Percentiles rank a stretch among this genome's conserved stretches.
phyloP scores from a whole-genome alignment of 1,140 invertebrate species.

The silkworm (Bombyx mori) region DNA sequence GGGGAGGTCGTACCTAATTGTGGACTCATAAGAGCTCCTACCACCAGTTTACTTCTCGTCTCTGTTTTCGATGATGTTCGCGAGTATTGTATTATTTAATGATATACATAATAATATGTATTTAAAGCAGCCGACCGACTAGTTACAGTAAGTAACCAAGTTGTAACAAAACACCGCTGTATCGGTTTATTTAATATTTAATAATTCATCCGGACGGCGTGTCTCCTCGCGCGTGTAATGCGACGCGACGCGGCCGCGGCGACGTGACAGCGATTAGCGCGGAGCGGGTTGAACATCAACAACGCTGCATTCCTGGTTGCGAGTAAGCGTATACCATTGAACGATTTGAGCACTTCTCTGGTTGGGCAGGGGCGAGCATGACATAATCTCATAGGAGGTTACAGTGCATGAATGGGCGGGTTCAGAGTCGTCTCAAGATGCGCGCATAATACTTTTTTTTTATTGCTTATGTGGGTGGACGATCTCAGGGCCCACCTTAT shows the following conservation, averaged over 20 bases:
- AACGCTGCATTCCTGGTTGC: background rate
- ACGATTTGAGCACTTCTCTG: too few relatives aligned
- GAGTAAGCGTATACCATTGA: background rate
- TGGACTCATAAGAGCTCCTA: too few relatives aligned
- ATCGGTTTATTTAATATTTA: constrained; percentile 41
- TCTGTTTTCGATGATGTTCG: too few relatives aligned
- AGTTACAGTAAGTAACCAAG: constrained; percentile 6
- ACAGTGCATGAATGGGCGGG: background rate
- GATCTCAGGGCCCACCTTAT: too few relatives aligned
- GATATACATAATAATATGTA: too few relatives aligned
- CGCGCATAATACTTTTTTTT: too few relatives aligned
- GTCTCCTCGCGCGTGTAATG: constrained; percentile 42
- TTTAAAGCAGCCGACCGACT: background rate
- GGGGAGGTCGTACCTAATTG: too few relatives aligned
- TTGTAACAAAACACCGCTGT: constrained; percentile 32
- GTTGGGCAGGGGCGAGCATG: too few relatives aligned
- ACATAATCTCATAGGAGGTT: background rate
- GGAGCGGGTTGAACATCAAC: constrained; percentile 6
- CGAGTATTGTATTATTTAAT: too few relatives aligned
- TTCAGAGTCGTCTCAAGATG: background rate
- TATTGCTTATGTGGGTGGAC: too few relatives aligned
- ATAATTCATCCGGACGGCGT: constrained; percentile 46
- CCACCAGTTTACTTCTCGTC: too few relatives aligned
- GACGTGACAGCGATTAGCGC: constrained; percentile 16
- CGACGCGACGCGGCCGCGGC: constrained; percentile 31